These are phyloP conservation scores for Channallabes apus DNA, from an alignment of 2,797 vertebrate species.

Conservation along the genomic window DNA sequence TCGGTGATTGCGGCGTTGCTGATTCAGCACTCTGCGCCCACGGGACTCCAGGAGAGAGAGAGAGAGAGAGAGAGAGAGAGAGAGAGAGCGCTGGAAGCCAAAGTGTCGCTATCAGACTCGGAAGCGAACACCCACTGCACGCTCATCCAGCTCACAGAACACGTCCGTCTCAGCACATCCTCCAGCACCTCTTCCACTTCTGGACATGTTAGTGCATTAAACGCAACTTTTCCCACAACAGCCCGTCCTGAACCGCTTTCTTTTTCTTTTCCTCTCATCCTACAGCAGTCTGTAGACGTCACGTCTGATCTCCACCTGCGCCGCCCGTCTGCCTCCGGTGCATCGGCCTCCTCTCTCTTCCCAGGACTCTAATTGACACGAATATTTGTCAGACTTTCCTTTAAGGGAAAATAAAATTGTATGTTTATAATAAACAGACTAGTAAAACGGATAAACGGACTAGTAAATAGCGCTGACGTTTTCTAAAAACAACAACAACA, in stretches of 20 bases:
- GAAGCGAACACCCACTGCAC: neutral
- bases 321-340: no score
- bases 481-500: no score
- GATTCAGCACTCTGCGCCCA: slow-evolving; percentile 9
- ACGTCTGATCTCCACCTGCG: no score
- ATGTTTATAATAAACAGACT: no score
- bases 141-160: neutral
- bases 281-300: neutral
- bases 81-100: neutral
- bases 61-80: neutral
- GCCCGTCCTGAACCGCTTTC: neutral
- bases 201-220: neutral
- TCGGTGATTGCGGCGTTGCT: neutral
- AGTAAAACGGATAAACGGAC: no score
- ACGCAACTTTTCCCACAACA: neutral
- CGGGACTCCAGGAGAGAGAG: neutral
- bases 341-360: neutral
- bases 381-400: no score
- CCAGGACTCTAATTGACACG: no score
- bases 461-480: no score
- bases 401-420: no score
- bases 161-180: neutral
- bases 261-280: neutral
- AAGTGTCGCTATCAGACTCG: neutral
- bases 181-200: no score